A percentile compares a stretch with the other conserved stretches of the same genome.
Evolutionary conservation across 2,113 vertebrate genomes (phyloP).

Genomic region (Rynchops niger): DNA sequence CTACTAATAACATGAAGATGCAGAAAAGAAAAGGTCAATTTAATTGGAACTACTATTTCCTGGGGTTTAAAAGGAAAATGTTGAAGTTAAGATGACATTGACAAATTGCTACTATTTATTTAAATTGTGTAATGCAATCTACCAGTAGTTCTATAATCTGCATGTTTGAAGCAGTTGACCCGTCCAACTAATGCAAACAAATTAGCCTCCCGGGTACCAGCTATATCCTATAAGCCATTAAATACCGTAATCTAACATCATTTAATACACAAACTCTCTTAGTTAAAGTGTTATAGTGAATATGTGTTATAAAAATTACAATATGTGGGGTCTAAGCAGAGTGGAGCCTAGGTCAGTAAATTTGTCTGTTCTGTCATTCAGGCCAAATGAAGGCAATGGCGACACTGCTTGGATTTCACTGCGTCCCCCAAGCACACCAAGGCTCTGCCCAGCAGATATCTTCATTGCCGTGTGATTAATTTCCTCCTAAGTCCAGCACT

Average conservation of each 20-base stretch:
- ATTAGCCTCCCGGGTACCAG: conserved; percentile 79
- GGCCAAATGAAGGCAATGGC: background rate
- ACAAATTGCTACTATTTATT: conserved; percentile 98
- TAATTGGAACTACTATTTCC: conserved; percentile 88
- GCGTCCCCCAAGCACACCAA: rapidly evolving
- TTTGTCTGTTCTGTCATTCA: background rate
- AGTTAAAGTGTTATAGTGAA: conserved; percentile 21
- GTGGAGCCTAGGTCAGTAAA: background rate
- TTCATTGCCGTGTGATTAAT: rapidly evolving
- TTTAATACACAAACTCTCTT: conserved; percentile 66
- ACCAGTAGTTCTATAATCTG: conserved; percentile 86
- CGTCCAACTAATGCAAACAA: conserved; percentile 86
- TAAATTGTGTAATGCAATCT: conserved; percentile 93
- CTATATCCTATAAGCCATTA: conserved; percentile 69
- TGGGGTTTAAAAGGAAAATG: conserved; percentile 83
- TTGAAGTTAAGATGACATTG: conserved; percentile 89
- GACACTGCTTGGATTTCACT: background rate
- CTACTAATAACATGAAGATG: conserved; percentile 77
- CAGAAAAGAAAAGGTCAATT: conserved; percentile 84
- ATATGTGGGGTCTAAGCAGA: background rate
- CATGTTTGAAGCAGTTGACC: conserved; percentile 87
- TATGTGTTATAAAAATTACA: conserved; percentile 55
- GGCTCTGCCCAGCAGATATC: background rate
- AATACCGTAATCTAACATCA: conserved; percentile 66
- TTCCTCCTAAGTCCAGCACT: background rate